Conservation (phyloP, 1,140 invertebrate genomes). For the Aphaenogaster ashmeadi region DNA sequence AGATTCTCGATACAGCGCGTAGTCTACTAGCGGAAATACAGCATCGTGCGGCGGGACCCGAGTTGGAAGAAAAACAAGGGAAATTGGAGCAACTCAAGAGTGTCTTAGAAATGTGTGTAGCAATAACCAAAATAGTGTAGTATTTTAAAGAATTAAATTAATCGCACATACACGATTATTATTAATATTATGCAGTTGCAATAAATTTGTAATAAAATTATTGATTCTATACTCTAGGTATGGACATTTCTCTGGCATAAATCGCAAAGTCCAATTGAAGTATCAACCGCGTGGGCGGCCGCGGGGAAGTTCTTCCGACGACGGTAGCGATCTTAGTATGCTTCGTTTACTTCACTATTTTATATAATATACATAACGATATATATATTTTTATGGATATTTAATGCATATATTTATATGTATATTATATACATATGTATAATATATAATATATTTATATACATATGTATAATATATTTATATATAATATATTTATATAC, state of each 20-base stretch:
- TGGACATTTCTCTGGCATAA: slow-evolving; percentile 99
- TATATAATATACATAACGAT: not conserved
- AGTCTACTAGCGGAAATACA: slow-evolving; percentile 96
- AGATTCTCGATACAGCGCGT: slow-evolving; percentile 98
- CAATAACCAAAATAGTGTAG: not conserved
- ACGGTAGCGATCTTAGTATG: slow-evolving; percentile 89
- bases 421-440: not conserved
- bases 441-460: not conserved
- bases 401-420: not conserved
- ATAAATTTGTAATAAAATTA: slow-evolving; percentile 55
- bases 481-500: not conserved
- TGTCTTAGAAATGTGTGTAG: slow-evolving; percentile 98
- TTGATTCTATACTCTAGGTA: slow-evolving; percentile 90
- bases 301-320: slow-evolving; percentile 97
- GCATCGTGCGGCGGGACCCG: slow-evolving; percentile 93
- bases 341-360: slow-evolving; percentile 36
- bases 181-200: not conserved
- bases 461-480: no score
- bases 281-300: slow-evolving; percentile 98
- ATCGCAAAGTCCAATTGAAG: slow-evolving; percentile 99
- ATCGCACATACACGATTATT: slow-evolving; percentile 22
- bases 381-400: slow-evolving; percentile 1
- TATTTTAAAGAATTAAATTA: not conserved
- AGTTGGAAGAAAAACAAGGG: slow-evolving; percentile 98
- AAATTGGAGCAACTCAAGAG: slow-evolving; percentile 99